These are phyloP conservation scores for Varroa destructor DNA, from an alignment of 1,140 invertebrate species.

Conservation along the genomic window DNA sequence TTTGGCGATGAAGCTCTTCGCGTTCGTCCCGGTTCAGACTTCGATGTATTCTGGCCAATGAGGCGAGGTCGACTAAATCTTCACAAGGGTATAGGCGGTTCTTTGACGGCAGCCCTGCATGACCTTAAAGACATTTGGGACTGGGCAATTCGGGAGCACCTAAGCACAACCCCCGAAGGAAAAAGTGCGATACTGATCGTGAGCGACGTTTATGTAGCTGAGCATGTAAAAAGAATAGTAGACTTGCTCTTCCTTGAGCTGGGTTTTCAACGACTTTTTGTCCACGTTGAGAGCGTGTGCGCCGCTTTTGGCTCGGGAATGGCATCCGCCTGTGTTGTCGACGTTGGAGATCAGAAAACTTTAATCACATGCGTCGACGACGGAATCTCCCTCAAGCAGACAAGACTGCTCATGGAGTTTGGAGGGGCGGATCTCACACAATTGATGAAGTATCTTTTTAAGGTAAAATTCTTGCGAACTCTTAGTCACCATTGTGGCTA, in stretches of 20 bases:
- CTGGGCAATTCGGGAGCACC: constrained; percentile 56
- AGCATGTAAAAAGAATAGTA: constrained; percentile 69
- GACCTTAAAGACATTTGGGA: constrained; percentile 79
- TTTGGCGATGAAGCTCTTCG: constrained; percentile 29
- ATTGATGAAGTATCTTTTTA: constrained; percentile 64
- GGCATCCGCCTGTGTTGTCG: constrained; percentile 80
- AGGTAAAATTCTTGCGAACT: neutral
- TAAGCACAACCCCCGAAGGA: constrained; percentile 61
- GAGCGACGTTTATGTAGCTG: constrained; percentile 76
- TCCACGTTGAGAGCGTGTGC: constrained; percentile 61
- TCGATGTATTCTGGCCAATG: constrained; percentile 78
- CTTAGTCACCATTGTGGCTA: too few relatives aligned
- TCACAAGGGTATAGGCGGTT: constrained; percentile 65
- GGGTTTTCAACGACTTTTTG: constrained; percentile 76
- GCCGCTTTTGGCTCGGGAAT: constrained; percentile 85
- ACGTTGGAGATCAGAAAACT: constrained; percentile 88
- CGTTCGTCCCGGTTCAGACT: constrained; percentile 39
- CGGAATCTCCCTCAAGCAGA: constrained; percentile 76
- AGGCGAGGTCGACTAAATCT: constrained; percentile 62
- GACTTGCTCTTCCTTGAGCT: constrained; percentile 64
- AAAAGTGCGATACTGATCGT: constrained; percentile 75
- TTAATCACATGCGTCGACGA: constrained; percentile 91
- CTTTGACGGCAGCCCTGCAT: constrained; percentile 61
- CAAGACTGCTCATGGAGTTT: constrained; percentile 63
- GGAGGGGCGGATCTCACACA: constrained; percentile 77